Percentiles rank a stretch among this genome's conserved stretches.
phyloP scores from a whole-genome alignment of 2,113 vertebrate genomes.

The Pterocles orientalis region DNA sequence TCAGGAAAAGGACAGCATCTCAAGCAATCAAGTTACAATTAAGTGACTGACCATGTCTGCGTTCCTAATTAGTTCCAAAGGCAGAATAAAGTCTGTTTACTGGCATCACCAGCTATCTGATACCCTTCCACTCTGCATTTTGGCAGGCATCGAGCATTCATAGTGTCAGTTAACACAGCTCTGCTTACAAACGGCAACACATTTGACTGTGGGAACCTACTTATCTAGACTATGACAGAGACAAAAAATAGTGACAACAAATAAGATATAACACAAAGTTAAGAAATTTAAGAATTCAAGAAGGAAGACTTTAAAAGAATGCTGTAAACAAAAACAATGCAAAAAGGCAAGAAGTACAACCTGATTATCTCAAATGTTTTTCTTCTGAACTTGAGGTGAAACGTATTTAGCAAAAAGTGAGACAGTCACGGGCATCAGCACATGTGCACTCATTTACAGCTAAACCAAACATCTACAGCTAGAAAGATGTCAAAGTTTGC shows the following conservation, averaged over 20 bases:
- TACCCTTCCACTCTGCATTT: not conserved
- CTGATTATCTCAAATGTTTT: not conserved
- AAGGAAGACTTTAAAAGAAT: not conserved
- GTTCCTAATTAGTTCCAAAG: not conserved
- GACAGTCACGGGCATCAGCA: not conserved
- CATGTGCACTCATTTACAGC: not conserved
- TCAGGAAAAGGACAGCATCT: not conserved
- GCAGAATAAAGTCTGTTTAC: not conserved
- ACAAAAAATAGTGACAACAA: not conserved
- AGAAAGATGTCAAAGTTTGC: not conserved
- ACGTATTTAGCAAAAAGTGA: rapidly evolving
- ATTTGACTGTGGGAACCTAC: not conserved
- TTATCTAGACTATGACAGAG: not conserved
- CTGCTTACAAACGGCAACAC: not conserved
- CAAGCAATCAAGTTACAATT: too few species aligned
- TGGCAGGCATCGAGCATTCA: not conserved
- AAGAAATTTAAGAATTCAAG: not conserved
- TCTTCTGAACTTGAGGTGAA: not conserved
- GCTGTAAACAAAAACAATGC: not conserved
- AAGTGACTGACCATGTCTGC: rapidly evolving
- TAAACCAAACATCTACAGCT: not conserved
- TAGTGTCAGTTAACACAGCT: not conserved
- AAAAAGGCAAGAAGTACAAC: not conserved
- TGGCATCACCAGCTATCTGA: not conserved
- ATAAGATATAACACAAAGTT: not conserved